Evolutionary conservation across 2,797 vertebrate genomes (phyloP).

Genomic region (Lateolabrax maculatus): DNA sequence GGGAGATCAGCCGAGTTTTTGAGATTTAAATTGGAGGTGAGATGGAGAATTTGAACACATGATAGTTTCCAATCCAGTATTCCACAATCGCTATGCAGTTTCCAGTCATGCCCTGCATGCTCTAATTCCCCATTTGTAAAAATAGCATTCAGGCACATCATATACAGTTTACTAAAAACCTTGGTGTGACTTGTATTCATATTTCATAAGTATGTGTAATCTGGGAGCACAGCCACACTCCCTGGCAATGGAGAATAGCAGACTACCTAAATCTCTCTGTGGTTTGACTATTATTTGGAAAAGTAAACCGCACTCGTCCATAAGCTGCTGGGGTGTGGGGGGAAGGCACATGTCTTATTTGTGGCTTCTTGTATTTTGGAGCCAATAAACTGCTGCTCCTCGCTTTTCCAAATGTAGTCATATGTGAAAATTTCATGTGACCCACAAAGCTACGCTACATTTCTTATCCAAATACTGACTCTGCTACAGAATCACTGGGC

Average conservation of each 20-base stretch:
- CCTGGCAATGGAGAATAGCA: constrained; percentile 62
- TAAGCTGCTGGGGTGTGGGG: constrained; percentile 62
- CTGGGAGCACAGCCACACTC: constrained; percentile 66
- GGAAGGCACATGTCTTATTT: constrained; percentile 66
- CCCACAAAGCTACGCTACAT: constrained; percentile 46
- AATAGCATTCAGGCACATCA: constrained; percentile 51
- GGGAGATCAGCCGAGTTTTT: constrained; percentile 58
- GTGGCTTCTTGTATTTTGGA: constrained; percentile 63
- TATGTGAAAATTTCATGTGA: constrained; percentile 56
- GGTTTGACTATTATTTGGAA: constrained; percentile 78
- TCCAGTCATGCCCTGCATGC: constrained; percentile 51
- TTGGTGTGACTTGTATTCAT: constrained; percentile 62
- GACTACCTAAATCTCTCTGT: constrained; percentile 69
- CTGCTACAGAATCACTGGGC: constrained; percentile 44
- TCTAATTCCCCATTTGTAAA: constrained; percentile 57
- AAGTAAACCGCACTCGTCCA: constrained; percentile 70
- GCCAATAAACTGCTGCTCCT: constrained; percentile 50
- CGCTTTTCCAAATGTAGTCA: constrained; percentile 49
- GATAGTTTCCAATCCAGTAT: constrained; percentile 57
- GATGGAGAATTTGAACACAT: constrained; percentile 65
- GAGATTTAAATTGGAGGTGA: constrained; percentile 78
- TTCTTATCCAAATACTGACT: constrained; percentile 58
- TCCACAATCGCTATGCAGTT: constrained; percentile 55
- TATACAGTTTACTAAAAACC: constrained; percentile 27
- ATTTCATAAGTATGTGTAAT: constrained; percentile 76